A percentile compares a stretch with the other conserved stretches of the same genome.
Conservation (phyloP, 2,888 invertebrate species). For the Calliphora vomitoria region DNA sequence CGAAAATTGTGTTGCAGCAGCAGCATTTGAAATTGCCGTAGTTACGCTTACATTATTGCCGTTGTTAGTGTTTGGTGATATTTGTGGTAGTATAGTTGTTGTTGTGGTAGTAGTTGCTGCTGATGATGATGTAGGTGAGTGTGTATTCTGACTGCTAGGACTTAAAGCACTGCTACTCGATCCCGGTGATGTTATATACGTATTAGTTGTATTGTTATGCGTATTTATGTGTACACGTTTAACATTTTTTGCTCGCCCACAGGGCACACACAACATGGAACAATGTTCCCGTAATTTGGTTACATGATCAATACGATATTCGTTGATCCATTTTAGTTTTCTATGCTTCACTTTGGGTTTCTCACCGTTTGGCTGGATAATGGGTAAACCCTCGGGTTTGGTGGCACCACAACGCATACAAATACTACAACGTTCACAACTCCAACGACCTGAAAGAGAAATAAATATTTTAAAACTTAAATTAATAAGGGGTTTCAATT, state of each 20-base stretch:
- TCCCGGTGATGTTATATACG: constrained; percentile 48
- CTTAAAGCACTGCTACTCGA: constrained; percentile 44
- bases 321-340: constrained; percentile 84
- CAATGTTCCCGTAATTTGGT: constrained; percentile 83
- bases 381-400: constrained; percentile 84
- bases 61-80: constrained; percentile 30
- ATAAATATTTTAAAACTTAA: neutral
- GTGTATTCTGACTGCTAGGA: constrained; percentile 39
- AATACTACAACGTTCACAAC: constrained; percentile 92
- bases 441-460: constrained; percentile 89
- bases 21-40: constrained; percentile 37
- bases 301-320: constrained; percentile 83
- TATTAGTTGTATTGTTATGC: constrained; percentile 53
- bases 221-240: constrained; percentile 75
- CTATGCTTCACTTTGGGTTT: constrained; percentile 78
- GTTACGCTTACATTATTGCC: neutral
- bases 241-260: constrained; percentile 80
- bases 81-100: constrained; percentile 38
- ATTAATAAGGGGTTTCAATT: too few species aligned
- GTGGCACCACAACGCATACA: constrained; percentile 88
- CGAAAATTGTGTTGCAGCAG: constrained; percentile 35
- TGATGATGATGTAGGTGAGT: constrained; percentile 17
- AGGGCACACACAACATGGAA: constrained; percentile 87
- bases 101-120: constrained; percentile 7
- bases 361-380: constrained; percentile 73